phyloP scores from a whole-genome alignment of 1,140 invertebrate genomes.

The Drosophila pseudoananassae region DNA sequence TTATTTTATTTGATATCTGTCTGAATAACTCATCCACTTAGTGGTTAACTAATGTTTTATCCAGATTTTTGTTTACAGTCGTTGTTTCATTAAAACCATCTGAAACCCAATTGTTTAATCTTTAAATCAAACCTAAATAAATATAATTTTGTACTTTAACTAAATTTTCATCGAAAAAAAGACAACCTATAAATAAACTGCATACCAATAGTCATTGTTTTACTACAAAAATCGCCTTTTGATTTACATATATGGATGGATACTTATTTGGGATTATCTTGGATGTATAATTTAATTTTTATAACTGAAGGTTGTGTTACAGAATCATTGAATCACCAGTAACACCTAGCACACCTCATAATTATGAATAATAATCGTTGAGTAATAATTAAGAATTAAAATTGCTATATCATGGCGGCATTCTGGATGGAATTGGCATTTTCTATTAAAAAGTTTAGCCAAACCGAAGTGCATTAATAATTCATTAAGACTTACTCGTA shows the following conservation, averaged over 20 bases:
- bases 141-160: slow-evolving; percentile 63
- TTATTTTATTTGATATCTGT: slow-evolving; percentile 24
- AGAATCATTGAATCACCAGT: neutral
- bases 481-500: slow-evolving; percentile 27
- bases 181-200: slow-evolving; percentile 59
- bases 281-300: no score
- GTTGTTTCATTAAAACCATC: slow-evolving; percentile 14
- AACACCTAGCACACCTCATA: neutral
- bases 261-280: neutral
- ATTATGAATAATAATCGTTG: slow-evolving; percentile 5
- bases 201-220: slow-evolving; percentile 31
- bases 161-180: slow-evolving; percentile 50
- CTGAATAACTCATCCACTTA: slow-evolving; percentile 3
- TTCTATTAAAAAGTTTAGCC: neutral
- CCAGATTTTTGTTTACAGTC: slow-evolving; percentile 1
- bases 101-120: slow-evolving; percentile 14
- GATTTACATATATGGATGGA: neutral
- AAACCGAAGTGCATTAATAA: slow-evolving; percentile 48
- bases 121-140: slow-evolving; percentile 28
- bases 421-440: slow-evolving; percentile 3
- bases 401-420: slow-evolving; percentile 20
- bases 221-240: neutral
- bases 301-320: neutral
- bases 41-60: slow-evolving; percentile 4
- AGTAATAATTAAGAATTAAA: slow-evolving; percentile 13